phyloP scores from a whole-genome alignment of 2,797 vertebrate species.

The Micropoecilia bifurca region DNA sequence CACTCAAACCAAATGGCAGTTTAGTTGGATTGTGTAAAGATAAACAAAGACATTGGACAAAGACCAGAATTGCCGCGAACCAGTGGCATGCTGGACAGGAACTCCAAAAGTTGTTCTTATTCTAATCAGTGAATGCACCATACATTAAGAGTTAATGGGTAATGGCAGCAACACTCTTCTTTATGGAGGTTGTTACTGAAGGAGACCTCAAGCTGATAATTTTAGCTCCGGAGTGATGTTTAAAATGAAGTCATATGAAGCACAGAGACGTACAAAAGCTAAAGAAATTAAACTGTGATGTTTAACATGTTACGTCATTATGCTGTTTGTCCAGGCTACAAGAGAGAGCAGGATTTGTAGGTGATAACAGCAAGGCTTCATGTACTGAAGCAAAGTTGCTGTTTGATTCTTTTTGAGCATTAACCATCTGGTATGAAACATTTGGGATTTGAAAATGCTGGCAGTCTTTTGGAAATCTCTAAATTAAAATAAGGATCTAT shows the following conservation, averaged over 20 bases:
- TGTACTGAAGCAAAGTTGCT: not conserved
- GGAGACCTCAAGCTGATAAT: not conserved
- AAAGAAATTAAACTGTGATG: not conserved
- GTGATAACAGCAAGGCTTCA: not conserved
- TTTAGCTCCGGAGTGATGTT: not conserved
- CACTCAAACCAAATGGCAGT: constrained; percentile 53
- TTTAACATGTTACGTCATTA: not conserved
- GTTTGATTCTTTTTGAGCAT: not conserved
- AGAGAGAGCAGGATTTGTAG: not conserved
- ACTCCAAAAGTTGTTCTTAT: not conserved
- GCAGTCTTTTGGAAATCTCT: no score
- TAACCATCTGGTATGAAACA: not conserved
- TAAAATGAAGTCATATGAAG: not conserved
- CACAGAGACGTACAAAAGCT: not conserved
- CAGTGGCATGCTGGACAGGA: not conserved
- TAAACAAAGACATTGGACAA: not conserved
- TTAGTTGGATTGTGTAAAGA: constrained; percentile 33
- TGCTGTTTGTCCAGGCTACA: not conserved
- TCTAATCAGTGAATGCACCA: not conserved
- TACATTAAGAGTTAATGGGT: not conserved
- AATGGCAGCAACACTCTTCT: not conserved
- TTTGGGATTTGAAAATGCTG: not conserved
- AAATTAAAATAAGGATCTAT: no score
- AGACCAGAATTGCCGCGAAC: not conserved
- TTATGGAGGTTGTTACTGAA: not conserved